Percentiles rank a stretch among this genome's conserved stretches.
Conservation (phyloP, 2,797 vertebrate species). For the Peromyscus attwateri region DNA sequence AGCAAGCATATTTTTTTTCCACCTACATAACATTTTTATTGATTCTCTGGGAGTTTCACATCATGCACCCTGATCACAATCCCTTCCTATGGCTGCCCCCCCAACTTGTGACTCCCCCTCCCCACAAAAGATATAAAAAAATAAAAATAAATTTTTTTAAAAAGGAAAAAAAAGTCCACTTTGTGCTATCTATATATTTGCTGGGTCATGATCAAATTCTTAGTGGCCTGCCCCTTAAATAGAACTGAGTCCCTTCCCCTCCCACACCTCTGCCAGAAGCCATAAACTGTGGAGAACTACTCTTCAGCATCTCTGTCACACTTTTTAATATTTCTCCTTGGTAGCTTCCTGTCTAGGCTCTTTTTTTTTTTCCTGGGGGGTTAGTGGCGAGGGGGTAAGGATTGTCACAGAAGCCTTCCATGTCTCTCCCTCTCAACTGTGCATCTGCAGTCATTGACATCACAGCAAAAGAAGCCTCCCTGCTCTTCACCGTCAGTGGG, state of each 20-base stretch:
- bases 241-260: background rate
- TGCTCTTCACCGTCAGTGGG: background rate
- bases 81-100: background rate
- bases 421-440: background rate
- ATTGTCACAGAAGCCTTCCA: background rate
- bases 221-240: background rate
- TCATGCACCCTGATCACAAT: background rate
- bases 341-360: background rate
- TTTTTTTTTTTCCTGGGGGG: background rate
- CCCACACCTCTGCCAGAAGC: background rate
- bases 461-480: background rate
- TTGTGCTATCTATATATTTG: background rate
- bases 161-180: background rate
- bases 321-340: background rate
- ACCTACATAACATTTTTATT: background rate
- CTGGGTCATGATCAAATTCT: background rate
- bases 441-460: background rate
- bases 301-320: too few species aligned
- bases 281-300: background rate
- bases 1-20: fast-evolving
- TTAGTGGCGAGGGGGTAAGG: background rate
- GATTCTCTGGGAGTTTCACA: background rate
- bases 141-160: background rate
- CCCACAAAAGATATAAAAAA: background rate
- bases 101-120: background rate